These are phyloP conservation scores for Philopotamus ludificatus DNA, from an alignment of 1,140 invertebrate genomes.

Conservation along the genomic window DNA sequence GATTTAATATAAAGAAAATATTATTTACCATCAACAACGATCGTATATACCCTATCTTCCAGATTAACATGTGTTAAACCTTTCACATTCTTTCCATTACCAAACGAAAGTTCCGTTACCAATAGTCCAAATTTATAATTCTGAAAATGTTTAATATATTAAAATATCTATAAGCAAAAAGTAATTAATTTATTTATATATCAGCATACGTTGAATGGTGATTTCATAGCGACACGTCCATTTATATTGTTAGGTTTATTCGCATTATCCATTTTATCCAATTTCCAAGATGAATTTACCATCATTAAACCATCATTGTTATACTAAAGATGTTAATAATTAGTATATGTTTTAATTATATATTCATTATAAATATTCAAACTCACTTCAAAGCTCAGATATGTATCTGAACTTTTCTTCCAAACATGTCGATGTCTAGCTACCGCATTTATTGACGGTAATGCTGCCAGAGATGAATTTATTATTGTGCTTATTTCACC, in stretches of 20 bases:
- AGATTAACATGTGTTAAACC: conserved; percentile 67
- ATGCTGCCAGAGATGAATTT: conserved; percentile 51
- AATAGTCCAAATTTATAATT: conserved; percentile 66
- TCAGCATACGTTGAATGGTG: conserved; percentile 51
- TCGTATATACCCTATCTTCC: conserved; percentile 65
- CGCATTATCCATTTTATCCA: conserved; percentile 44
- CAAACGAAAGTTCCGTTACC: conserved; percentile 62
- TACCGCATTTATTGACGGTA: conserved; percentile 50
- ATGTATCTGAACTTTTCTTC: conserved; percentile 53
- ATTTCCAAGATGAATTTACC: conserved; percentile 54
- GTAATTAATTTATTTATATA: neutral
- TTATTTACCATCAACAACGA: conserved; percentile 57
- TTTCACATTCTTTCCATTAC: conserved; percentile 59
- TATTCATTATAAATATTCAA: conserved; percentile 8
- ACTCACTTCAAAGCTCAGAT: conserved; percentile 52
- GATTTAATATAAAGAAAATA: conserved; percentile 1
- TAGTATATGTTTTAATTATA: neutral
- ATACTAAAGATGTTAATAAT: conserved; percentile 47
- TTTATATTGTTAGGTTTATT: conserved; percentile 52
- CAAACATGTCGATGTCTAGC: conserved; percentile 51
- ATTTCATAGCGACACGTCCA: conserved; percentile 48
- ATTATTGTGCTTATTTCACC: conserved; percentile 52
- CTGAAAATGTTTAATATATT: conserved; percentile 46
- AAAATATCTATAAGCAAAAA: conserved; percentile 6
- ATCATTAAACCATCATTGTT: conserved; percentile 53